These are phyloP conservation scores for Drosophila suzukii DNA, from an alignment of 1,140 invertebrate genomes.

Conservation along the genomic window DNA sequence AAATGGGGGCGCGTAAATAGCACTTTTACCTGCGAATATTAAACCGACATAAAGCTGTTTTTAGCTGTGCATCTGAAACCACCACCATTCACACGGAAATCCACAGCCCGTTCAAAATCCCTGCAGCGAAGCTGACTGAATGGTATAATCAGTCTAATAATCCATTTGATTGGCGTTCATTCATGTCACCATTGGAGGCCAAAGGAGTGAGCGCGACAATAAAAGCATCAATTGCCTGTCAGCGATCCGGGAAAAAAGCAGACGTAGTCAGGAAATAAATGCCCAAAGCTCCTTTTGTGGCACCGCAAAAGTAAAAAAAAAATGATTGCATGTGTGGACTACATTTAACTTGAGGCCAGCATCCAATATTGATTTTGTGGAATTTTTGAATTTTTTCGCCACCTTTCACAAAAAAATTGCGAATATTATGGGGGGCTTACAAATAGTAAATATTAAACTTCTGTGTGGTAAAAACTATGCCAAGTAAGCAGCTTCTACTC, in stretches of 20 bases:
- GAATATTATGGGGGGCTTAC: no score
- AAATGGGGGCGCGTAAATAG: no score
- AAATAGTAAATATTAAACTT: no score
- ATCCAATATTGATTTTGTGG: no score
- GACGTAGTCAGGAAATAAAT: not conserved
- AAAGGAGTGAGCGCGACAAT: not conserved
- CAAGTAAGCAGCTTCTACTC: no score
- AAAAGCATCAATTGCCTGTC: conserved; percentile 23
- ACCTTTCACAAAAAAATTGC: no score
- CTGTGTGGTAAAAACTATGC: no score
- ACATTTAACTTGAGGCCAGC: no score
- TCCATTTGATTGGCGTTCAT: conserved; percentile 45
- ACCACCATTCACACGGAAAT: not conserved
- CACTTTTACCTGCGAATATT: not conserved
- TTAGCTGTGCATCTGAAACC: not conserved
- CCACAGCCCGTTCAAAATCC: not conserved
- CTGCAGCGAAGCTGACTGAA: conserved; percentile 8
- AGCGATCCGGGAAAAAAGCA: not conserved
- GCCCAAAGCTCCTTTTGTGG: no score
- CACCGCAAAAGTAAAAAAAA: not conserved
- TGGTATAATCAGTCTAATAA: conserved; percentile 47
- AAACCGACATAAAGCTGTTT: not conserved
- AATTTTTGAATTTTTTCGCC: no score
- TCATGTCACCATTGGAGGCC: conserved; percentile 1
- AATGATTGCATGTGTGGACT: not conserved